Conservation (phyloP, 1,140 invertebrate species). For the Drosophila baimaii region DNA sequence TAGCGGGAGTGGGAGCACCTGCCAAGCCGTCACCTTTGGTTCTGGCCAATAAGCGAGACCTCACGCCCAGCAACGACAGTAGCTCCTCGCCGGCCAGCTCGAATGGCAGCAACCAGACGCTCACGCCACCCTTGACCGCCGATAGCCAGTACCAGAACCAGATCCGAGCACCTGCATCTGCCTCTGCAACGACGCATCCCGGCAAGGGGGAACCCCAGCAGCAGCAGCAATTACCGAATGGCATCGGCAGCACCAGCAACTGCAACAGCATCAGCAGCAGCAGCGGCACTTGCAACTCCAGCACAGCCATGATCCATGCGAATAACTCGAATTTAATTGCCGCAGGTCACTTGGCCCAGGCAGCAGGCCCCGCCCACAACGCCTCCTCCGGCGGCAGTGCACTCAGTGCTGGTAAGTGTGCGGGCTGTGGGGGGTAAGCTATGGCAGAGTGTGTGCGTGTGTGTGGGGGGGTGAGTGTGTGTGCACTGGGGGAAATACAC, state of each 20-base stretch:
- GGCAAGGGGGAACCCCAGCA: conserved; percentile 35
- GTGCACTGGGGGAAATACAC: conserved; percentile 5
- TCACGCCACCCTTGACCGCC: conserved; percentile 82
- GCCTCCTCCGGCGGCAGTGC: conserved; percentile 51
- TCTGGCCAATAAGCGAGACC: conserved; percentile 58
- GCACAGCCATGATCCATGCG: conserved; percentile 76
- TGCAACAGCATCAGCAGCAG: conserved; percentile 48
- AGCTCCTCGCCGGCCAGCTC: conserved; percentile 75
- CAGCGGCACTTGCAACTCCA: conserved; percentile 42
- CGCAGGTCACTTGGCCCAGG: conserved; percentile 61
- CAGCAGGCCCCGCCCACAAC: conserved; percentile 36
- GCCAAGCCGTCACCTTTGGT: conserved; percentile 54
- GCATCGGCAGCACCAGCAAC: conserved; percentile 46
- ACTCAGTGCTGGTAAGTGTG: conserved; percentile 73
- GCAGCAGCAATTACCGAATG: conserved; percentile 74
- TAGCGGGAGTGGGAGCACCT: conserved; percentile 3
- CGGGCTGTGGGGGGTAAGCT: not conserved
- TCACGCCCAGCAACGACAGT: conserved; percentile 65
- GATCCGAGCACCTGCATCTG: conserved; percentile 20
- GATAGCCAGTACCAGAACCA: conserved; percentile 61
- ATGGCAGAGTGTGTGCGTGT: not conserved
- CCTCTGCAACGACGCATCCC: conserved; percentile 9
- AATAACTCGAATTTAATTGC: conserved; percentile 82
- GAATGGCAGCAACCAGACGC: conserved; percentile 83
- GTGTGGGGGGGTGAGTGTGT: not conserved